Evolutionary conservation across 2,113 vertebrate genomes (phyloP).

Genomic region (Holacanthus passer): DNA sequence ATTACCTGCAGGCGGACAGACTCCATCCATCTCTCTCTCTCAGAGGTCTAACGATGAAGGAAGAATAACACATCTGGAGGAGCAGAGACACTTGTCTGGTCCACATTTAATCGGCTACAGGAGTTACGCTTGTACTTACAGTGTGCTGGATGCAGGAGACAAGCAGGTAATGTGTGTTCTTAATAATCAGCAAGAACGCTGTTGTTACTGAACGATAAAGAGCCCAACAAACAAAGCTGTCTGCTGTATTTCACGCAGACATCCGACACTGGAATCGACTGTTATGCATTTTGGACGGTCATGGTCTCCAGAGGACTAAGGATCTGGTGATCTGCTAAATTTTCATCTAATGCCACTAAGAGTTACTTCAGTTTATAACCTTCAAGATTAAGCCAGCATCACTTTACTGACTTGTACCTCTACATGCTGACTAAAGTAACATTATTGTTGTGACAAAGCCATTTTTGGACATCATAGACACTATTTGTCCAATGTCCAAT

Average conservation of each 20-base stretch:
- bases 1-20: conserved; percentile 80
- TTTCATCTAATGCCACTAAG: not conserved
- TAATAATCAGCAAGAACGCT: not conserved
- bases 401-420: not conserved
- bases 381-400: not conserved
- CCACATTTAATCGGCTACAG: conserved; percentile 22
- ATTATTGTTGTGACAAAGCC: too few relatives aligned
- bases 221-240: not conserved
- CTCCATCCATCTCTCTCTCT: conserved; percentile 75
- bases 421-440: not conserved
- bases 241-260: too few relatives aligned
- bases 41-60: conserved; percentile 54
- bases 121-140: conserved; percentile 1
- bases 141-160: not conserved
- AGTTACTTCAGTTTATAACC: not conserved
- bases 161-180: conserved; percentile 14
- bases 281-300: not conserved
- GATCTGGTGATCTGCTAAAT: not conserved
- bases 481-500: too few relatives aligned
- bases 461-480: too few relatives aligned
- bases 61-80: conserved; percentile 68
- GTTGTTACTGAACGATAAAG: conserved; percentile 8
- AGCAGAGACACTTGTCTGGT: conserved; percentile 36
- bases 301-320: not conserved
- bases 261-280: not conserved